Percentiles rank a stretch among this genome's conserved stretches.
phyloP scores from a whole-genome alignment of 2,113 vertebrate species.

The Megaceryle maxima region DNA sequence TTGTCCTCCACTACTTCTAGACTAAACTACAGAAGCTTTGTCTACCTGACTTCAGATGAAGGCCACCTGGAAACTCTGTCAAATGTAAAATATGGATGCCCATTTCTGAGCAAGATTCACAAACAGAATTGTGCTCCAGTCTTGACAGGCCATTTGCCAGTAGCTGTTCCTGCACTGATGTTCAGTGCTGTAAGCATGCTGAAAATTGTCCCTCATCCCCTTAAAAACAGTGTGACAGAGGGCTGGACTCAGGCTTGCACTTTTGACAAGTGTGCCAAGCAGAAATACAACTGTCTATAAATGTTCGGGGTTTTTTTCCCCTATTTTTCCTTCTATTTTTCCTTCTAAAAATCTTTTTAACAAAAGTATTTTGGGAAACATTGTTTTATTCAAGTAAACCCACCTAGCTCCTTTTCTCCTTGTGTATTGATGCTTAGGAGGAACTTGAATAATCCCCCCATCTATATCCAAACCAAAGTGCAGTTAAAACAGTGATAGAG shows the following conservation, averaged over 20 bases:
- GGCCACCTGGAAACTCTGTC: neutral
- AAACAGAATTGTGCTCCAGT: neutral
- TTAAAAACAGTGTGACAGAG: neutral
- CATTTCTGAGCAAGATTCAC: neutral
- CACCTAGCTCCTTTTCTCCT: neutral
- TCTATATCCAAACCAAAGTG: neutral
- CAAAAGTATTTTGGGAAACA: neutral
- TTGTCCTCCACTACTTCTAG: neutral
- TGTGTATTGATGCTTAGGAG: neutral
- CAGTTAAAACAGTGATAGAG: neutral
- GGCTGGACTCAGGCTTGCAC: neutral
- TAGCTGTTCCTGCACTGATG: neutral
- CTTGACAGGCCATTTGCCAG: neutral
- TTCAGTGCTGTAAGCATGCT: neutral
- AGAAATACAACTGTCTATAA: neutral
- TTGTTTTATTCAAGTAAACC: neutral
- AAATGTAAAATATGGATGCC: neutral
- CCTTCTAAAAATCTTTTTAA: neutral
- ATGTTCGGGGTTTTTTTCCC: neutral
- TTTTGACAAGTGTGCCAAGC: neutral
- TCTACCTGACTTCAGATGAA: neutral
- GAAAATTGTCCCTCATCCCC: neutral
- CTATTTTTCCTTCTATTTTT: neutral
- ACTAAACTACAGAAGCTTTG: neutral
- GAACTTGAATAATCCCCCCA: neutral